Evolutionary conservation across 2,797 vertebrate genomes (phyloP).

Genomic region (Prionace glauca): DNA sequence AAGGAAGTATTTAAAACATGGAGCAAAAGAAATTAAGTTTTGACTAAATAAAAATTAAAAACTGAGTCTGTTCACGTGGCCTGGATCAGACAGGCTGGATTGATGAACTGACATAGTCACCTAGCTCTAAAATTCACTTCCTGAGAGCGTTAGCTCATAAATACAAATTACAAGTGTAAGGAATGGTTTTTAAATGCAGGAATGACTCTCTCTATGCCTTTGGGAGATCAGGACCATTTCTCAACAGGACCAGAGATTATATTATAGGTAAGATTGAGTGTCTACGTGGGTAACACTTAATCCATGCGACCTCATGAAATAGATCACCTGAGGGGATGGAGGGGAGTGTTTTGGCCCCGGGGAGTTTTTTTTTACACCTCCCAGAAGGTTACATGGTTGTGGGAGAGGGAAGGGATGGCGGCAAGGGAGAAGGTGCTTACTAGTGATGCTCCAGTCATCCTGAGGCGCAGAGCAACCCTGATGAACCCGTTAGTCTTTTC

Average conservation of each 20-base stretch:
- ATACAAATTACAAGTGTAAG: not conserved
- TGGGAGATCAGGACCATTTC: not conserved
- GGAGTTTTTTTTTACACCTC: not conserved
- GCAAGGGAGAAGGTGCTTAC: too few species aligned
- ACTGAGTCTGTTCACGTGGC: not conserved
- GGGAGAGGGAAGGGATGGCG: too few species aligned
- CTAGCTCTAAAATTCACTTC: not conserved
- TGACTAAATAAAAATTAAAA: not conserved
- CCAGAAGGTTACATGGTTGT: not conserved
- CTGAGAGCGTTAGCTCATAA: not conserved
- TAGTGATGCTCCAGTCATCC: not conserved
- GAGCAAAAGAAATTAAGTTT: not conserved
- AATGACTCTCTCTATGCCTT: not conserved
- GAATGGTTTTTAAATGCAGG: not conserved
- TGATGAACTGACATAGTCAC: not conserved
- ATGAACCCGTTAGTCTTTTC: not conserved
- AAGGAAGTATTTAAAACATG: not conserved
- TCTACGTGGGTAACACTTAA: not conserved
- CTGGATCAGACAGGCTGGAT: not conserved
- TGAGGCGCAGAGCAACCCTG: not conserved
- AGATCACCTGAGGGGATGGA: not conserved
- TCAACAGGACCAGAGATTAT: not conserved
- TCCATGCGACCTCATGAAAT: not conserved
- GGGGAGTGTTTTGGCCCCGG: not conserved
- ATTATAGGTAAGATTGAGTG: not conserved